A percentile compares a stretch with the other conserved stretches of the same genome.
Conservation (phyloP, 2,888 invertebrate genomes). For the Eutolmus rufibarbis region DNA sequence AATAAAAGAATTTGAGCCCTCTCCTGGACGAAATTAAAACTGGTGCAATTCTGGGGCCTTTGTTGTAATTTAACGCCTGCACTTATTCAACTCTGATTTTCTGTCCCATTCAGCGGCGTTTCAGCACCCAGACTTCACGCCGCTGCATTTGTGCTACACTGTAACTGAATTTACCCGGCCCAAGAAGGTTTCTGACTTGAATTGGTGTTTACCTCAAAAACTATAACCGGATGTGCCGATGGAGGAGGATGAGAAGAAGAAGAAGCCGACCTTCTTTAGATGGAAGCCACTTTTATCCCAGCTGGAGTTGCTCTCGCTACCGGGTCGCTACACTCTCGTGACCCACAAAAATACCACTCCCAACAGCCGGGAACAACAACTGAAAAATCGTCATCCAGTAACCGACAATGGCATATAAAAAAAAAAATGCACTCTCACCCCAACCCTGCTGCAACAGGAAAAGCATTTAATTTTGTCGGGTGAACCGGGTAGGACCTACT, state of each 20-base stretch:
- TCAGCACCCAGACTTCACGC: no score
- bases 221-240: neutral
- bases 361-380: neutral
- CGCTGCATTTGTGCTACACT: neutral
- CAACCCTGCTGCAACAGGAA: neutral
- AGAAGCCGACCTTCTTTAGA: neutral
- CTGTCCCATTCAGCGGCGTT: neutral
- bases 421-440: neutral
- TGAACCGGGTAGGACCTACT: neutral
- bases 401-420: neutral
- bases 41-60: neutral
- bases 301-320: neutral
- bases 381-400: neutral
- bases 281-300: neutral
- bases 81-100: neutral
- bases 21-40: conserved; percentile 12
- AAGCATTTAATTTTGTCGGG: neutral
- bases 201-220: neutral
- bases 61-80: neutral
- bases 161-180: neutral
- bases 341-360: neutral
- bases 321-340: neutral
- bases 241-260: neutral
- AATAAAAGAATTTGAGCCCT: neutral
- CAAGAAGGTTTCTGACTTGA: neutral